Evolutionary conservation across 2,113 vertebrate genomes (phyloP).

Genomic region (Onychostoma macrolepis): DNA sequence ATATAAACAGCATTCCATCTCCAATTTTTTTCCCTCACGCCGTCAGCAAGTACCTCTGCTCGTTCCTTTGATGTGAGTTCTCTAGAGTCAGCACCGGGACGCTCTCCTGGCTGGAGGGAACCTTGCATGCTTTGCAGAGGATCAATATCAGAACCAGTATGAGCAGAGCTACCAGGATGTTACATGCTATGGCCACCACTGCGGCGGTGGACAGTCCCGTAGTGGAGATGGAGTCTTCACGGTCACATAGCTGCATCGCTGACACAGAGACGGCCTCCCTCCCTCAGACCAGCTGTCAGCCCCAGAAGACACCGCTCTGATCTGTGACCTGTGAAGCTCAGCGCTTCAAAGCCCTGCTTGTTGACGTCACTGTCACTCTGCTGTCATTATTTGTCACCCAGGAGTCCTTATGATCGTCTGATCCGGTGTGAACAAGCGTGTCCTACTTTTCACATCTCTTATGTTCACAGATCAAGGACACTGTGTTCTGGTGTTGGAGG

Average conservation of each 20-base stretch:
- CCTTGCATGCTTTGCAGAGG: slow-evolving; percentile 77
- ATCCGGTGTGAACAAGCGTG: slow-evolving; percentile 9
- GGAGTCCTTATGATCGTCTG: slow-evolving; percentile 19
- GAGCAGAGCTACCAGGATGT: slow-evolving; percentile 73
- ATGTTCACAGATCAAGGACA: background rate
- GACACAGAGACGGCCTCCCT: slow-evolving; percentile 3
- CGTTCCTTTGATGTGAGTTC: slow-evolving; percentile 64
- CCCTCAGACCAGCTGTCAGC: slow-evolving; percentile 16
- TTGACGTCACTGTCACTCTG: slow-evolving; percentile 13
- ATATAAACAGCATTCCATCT: background rate
- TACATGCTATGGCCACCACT: slow-evolving; percentile 79
- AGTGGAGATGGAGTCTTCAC: slow-evolving; percentile 8
- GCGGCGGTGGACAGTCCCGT: slow-evolving; percentile 75
- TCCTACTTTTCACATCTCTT: slow-evolving; percentile 41
- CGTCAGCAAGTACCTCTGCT: slow-evolving; percentile 77
- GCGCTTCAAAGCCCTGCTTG: slow-evolving; percentile 33
- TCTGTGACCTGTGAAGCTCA: slow-evolving; percentile 24
- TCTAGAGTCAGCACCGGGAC: slow-evolving; percentile 68
- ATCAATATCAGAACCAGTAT: slow-evolving; percentile 76
- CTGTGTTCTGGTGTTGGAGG: background rate
- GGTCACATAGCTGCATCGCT: slow-evolving; percentile 22
- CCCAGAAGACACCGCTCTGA: slow-evolving; percentile 23
- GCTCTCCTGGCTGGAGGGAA: slow-evolving; percentile 78
- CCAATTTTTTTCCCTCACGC: slow-evolving; percentile 62
- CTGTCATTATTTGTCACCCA: slow-evolving; percentile 13